A percentile compares a stretch with the other conserved stretches of the same genome.
Conservation (phyloP, 2,888 invertebrate genomes). For the Polydrusus pterygomalis region DNA sequence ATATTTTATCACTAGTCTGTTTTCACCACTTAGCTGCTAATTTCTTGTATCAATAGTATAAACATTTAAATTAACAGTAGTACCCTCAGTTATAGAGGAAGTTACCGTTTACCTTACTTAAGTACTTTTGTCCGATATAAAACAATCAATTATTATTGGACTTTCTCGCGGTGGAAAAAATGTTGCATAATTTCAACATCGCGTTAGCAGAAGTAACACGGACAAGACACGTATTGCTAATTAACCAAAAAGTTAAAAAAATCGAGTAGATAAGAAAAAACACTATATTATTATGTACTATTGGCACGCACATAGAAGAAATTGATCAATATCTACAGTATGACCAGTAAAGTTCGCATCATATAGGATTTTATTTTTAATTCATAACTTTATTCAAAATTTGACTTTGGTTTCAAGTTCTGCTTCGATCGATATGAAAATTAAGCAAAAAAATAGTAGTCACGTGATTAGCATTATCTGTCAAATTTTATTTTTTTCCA, state of each 20-base stretch:
- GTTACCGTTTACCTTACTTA: constrained; percentile 1
- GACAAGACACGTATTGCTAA: not conserved
- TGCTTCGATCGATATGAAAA: no score
- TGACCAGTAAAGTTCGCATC: no score
- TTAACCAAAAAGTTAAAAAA: not conserved
- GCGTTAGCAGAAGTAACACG: not conserved
- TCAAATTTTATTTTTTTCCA: no score
- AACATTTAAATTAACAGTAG: constrained; percentile 15
- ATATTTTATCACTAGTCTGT: not conserved
- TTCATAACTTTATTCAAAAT: no score
- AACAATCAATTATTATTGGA: constrained; percentile 1
- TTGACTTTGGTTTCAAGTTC: no score
- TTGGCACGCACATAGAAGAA: no score
- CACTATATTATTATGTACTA: no score
- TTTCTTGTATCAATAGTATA: not conserved
- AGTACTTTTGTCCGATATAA: not conserved
- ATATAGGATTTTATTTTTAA: no score
- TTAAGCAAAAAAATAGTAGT: no score
- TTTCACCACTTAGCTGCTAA: not conserved
- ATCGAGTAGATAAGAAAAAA: no score
- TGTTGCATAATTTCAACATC: not conserved
- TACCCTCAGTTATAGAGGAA: not conserved
- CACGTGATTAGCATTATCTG: no score
- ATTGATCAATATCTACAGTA: no score
- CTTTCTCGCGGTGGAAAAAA: constrained; percentile 2